These are phyloP conservation scores for Hypena proboscidalis DNA, from an alignment of 2,888 invertebrate genomes.

Conservation along the genomic window DNA sequence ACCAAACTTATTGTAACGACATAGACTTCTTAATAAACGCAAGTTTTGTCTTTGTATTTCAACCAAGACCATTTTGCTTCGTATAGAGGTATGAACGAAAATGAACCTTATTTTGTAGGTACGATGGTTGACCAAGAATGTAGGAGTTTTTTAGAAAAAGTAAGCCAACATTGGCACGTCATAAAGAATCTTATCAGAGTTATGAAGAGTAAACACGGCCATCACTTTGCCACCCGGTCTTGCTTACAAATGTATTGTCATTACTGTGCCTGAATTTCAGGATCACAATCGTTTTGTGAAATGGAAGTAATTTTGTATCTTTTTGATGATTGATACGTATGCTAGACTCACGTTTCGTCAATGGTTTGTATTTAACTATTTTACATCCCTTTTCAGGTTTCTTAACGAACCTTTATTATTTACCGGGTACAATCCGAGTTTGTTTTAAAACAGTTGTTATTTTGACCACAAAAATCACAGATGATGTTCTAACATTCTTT, in stretches of 20 bases:
- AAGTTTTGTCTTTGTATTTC: neutral
- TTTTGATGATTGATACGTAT: too few relatives aligned
- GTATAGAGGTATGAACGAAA: neutral
- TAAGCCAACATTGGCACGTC: conserved; percentile 29
- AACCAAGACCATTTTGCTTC: neutral
- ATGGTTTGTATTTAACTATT: too few relatives aligned
- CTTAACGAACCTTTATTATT: too few relatives aligned
- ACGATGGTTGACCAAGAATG: neutral
- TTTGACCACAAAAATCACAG: too few relatives aligned
- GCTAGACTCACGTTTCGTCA: too few relatives aligned
- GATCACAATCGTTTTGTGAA: too few relatives aligned
- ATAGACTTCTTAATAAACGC: neutral
- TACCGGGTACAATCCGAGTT: too few relatives aligned
- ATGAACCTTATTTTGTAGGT: neutral
- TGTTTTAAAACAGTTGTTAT: too few relatives aligned
- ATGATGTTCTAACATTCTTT: too few relatives aligned
- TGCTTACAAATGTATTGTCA: conserved; percentile 5
- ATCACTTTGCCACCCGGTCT: conserved; percentile 12
- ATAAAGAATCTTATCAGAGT: conserved; percentile 26
- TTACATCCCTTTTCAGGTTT: too few relatives aligned
- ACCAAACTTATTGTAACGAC: neutral
- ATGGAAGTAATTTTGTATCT: too few relatives aligned
- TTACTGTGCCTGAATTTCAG: too few relatives aligned
- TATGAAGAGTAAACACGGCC: conserved; percentile 17
- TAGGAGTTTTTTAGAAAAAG: conserved; percentile 7